Percentiles rank a stretch among this genome's conserved stretches.
These are phyloP conservation scores for Brachionus rubens DNA, from an alignment of 1,140 invertebrate species.

Conservation along the genomic window DNA sequence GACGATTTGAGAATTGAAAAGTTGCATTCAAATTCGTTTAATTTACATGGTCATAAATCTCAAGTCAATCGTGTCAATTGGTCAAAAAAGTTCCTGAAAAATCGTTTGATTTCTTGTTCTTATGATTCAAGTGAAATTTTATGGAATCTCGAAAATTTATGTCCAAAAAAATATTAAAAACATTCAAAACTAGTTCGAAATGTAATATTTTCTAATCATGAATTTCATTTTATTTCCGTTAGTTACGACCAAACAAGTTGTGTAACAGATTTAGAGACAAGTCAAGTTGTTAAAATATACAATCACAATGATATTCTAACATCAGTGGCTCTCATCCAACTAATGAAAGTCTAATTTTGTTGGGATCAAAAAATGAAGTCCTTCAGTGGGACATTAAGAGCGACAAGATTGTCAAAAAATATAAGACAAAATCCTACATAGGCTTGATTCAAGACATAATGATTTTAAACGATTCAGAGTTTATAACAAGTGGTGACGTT, in stretches of 20 bases:
- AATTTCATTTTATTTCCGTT: not conserved
- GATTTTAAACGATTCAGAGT: conserved; percentile 53
- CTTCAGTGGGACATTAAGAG: not conserved
- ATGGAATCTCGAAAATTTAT: conserved; percentile 7
- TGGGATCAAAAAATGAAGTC: conserved; percentile 34
- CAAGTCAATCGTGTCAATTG: not conserved
- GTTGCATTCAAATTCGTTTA: not conserved
- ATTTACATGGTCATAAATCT: conserved; percentile 3
- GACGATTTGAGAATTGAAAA: not conserved
- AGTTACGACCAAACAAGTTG: conserved; percentile 29
- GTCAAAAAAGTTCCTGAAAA: not conserved
- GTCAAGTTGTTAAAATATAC: not conserved
- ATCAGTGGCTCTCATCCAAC: not conserved
- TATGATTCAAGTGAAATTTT: conserved; percentile 17
- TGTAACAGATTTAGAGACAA: conserved; percentile 3
- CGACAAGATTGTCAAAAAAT: not conserved
- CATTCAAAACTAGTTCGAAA: conserved; percentile 14
- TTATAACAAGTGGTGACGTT: conserved; percentile 55
- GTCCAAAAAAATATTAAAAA: not conserved
- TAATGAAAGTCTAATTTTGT: not conserved
- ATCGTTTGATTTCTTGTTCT: conserved; percentile 13
- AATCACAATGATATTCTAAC: not conserved
- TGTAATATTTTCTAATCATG: not conserved
- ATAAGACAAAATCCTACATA: not conserved
- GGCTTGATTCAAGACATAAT: conserved; percentile 55